phyloP scores from a whole-genome alignment of 2,797 vertebrate genomes.

The Chanos chanos region DNA sequence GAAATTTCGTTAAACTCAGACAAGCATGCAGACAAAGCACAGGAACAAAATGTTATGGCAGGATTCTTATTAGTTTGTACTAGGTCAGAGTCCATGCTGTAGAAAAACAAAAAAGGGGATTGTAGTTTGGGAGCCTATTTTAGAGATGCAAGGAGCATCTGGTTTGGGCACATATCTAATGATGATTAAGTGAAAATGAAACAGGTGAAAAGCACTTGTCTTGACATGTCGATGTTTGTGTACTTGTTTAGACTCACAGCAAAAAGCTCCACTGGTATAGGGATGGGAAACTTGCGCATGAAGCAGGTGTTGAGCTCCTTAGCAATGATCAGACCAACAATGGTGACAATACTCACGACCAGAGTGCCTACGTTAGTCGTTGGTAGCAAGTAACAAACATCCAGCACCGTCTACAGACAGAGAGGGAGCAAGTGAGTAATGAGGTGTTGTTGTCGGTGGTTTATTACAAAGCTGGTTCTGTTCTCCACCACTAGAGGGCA shows the following conservation, averaged over 20 bases:
- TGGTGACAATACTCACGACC: slow-evolving; percentile 80
- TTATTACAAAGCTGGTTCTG: neutral
- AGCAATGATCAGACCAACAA: slow-evolving; percentile 69
- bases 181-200: no score
- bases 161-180: no score
- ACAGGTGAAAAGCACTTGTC: no score
- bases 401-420: slow-evolving; percentile 74
- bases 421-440: neutral
- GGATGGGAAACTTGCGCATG: slow-evolving; percentile 74
- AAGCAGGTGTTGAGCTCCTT: slow-evolving; percentile 83
- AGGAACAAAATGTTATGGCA: neutral
- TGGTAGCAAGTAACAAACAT: slow-evolving; percentile 76
- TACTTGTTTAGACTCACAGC: slow-evolving; percentile 74
- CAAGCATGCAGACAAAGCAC: neutral
- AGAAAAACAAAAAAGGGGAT: no score
- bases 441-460: neutral
- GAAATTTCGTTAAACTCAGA: no score
- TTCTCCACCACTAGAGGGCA: slow-evolving; percentile 25
- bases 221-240: no score
- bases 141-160: neutral
- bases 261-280: slow-evolving; percentile 87
- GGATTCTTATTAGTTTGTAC: no score
- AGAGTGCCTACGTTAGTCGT: slow-evolving; percentile 77
- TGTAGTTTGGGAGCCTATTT: no score
- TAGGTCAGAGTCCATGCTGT: no score